Percentiles rank a stretch among this genome's conserved stretches.
These are phyloP conservation scores for Netelia melanura DNA, from an alignment of 2,888 invertebrate species.

Conservation along the genomic window DNA sequence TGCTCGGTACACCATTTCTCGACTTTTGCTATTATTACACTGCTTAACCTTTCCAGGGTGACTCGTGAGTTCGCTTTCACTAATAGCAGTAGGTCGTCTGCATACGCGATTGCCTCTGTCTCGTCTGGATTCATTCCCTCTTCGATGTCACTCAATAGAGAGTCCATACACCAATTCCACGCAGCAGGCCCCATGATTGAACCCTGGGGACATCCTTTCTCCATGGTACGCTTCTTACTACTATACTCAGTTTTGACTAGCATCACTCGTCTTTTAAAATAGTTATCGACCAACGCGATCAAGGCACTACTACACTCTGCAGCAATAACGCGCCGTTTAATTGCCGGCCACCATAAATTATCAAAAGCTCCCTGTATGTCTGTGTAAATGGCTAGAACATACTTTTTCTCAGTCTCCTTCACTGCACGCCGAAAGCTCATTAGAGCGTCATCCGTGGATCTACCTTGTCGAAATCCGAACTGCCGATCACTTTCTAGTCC, in stretches of 20 bases:
- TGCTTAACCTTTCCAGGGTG: constrained; percentile 18
- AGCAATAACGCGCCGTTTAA: constrained; percentile 66
- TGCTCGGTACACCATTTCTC: constrained; percentile 38
- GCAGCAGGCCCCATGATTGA: constrained; percentile 68
- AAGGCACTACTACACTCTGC: constrained; percentile 9
- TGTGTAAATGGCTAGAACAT: constrained; percentile 71
- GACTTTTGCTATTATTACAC: neutral
- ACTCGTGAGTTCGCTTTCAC: constrained; percentile 36
- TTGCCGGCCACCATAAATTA: constrained; percentile 78
- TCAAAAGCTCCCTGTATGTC: constrained; percentile 79
- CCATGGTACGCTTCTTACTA: neutral
- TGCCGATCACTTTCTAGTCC: constrained; percentile 67
- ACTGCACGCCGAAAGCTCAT: constrained; percentile 13
- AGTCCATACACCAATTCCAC: constrained; percentile 68
- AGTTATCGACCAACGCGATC: constrained; percentile 10
- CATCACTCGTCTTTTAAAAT: constrained; percentile 30
- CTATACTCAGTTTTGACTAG: constrained; percentile 1
- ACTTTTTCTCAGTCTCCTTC: constrained; percentile 65
- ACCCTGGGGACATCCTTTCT: constrained; percentile 71
- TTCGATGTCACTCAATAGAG: constrained; percentile 39
- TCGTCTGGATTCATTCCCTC: neutral
- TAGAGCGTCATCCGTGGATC: constrained; percentile 73
- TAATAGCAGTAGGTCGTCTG: constrained; percentile 44
- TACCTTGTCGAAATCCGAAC: constrained; percentile 76
- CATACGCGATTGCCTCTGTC: constrained; percentile 43